Base-by-base conservation (phyloP, 2,888 invertebrate genomes). In the Phalangium opilio region DNA sequence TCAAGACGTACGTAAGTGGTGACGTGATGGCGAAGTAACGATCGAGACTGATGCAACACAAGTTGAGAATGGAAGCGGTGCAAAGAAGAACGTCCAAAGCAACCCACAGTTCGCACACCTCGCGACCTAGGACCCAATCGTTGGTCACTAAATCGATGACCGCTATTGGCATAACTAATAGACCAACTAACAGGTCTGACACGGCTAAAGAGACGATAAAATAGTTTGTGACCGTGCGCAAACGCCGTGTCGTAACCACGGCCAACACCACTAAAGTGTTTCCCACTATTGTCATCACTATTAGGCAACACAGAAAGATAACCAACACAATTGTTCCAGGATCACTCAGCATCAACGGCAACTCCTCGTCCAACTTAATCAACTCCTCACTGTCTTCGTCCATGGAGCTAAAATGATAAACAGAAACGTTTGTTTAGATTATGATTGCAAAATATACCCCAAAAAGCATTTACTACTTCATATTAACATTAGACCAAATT, bases 11-110 rank as follows among this genome's bases (percentile, higher is more conserved):
- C 3, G 55, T 50, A 7, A 64, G 48, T 1, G 64, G 64, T 8
- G 54, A 55, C 1, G 63, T 64, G 21, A 64, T 64, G 49, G 63
- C 64, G 35, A 63, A 59, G 44, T 62, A 64, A 21, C 64, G 56
- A 50, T 64, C 64, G 17, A 64, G 45, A 36, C 60, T 60, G 44
- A 64, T 64, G 41, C 61, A 62, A 49, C 63, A 62, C 32, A 64
- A 54, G 47, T 64, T 64, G 3, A 64, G 49, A 38, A 64, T 64
- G 17, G 62, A 62, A 1, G 63, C 60, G 1, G 64, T 64, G 50
- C 64, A 64, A 17, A 63, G 49, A 47, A 63, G 52, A 27, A 64
- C 63, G 47, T 64, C 64, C 17, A 56, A 49, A 1, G 60, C 58
- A 3, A 55, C 54, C 58, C 58, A 59, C 15, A 59, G 40, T 32